phyloP scores from a whole-genome alignment of 30 jellyfish, hydroid and myxozoan genomes.

The Aurelia sp. region DNA sequence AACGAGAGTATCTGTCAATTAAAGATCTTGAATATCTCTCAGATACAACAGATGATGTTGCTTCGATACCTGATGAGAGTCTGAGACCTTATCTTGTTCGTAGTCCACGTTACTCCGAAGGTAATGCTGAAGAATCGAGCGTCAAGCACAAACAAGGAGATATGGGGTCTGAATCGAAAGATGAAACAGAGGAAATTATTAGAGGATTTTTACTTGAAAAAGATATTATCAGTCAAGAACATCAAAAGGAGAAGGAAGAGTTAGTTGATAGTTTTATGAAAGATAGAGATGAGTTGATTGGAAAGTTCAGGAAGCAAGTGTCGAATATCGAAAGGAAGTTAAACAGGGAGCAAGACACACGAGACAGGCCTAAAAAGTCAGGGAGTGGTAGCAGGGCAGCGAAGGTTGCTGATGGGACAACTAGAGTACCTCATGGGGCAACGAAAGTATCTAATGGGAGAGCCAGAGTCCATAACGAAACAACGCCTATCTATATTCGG shows the following conservation, averaged over 20 bases:
- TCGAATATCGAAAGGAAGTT: constrained; percentile 64
- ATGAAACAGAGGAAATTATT: constrained; percentile 82
- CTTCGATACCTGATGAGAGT: constrained; percentile 29
- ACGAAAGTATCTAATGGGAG: background rate
- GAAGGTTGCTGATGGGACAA: background rate
- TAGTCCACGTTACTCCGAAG: constrained; percentile 1
- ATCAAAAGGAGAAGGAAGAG: constrained; percentile 84
- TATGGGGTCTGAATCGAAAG: constrained; percentile 48
- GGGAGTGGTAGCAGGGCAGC: background rate
- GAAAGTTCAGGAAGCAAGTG: constrained; percentile 68
- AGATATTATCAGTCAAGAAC: constrained; percentile 72
- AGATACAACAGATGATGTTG: constrained; percentile 9
- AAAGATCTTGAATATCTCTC: too few relatives aligned
- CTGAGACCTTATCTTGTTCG: constrained; percentile 2
- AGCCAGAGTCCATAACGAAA: constrained; percentile 1
- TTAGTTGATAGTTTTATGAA: constrained; percentile 71
- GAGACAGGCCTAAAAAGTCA: background rate
- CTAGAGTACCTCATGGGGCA: too few relatives aligned
- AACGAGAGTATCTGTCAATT: too few relatives aligned
- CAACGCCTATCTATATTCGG: constrained; percentile 39
- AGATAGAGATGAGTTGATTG: constrained; percentile 76
- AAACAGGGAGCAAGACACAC: constrained; percentile 2
- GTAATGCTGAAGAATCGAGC: constrained; percentile 1
- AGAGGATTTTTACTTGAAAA: constrained; percentile 93
- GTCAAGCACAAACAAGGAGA: background rate